Conservation (phyloP, 1,140 invertebrate genomes). For the Atta cephalotes region DNA sequence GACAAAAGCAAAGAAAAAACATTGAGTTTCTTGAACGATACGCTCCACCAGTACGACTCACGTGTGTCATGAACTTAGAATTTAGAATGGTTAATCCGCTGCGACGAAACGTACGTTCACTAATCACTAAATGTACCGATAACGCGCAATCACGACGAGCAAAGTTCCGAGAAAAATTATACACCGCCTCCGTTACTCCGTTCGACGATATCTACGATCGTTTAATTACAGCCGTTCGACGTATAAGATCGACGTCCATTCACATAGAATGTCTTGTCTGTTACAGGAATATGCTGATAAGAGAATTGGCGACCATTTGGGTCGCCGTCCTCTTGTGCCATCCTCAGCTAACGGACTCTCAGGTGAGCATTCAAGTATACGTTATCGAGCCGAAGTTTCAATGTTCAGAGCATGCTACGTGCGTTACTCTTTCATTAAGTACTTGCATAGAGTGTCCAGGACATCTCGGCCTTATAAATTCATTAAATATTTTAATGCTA, state of each 20-base stretch:
- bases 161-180: background rate
- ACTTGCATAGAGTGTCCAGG: too few relatives aligned
- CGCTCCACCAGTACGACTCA: background rate
- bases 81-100: background rate
- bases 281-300: constrained; percentile 87
- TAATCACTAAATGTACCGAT: background rate
- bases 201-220: constrained; percentile 2
- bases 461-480: too few relatives aligned
- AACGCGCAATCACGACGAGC: background rate
- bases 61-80: background rate
- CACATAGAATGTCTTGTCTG: constrained; percentile 70
- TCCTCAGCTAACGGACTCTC: constrained; percentile 85
- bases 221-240: background rate
- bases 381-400: too few relatives aligned
- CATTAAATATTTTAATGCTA: too few relatives aligned
- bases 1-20: background rate
- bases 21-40: background rate
- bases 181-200: background rate
- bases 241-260: constrained; percentile 1
- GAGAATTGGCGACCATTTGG: constrained; percentile 86
- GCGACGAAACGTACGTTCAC: background rate
- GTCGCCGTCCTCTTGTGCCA: constrained; percentile 86
- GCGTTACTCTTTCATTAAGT: too few relatives aligned
- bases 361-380: constrained; percentile 81
- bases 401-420: too few relatives aligned